Conservation (phyloP, 2,797 vertebrate species). For the Amblyraja radiata region DNA sequence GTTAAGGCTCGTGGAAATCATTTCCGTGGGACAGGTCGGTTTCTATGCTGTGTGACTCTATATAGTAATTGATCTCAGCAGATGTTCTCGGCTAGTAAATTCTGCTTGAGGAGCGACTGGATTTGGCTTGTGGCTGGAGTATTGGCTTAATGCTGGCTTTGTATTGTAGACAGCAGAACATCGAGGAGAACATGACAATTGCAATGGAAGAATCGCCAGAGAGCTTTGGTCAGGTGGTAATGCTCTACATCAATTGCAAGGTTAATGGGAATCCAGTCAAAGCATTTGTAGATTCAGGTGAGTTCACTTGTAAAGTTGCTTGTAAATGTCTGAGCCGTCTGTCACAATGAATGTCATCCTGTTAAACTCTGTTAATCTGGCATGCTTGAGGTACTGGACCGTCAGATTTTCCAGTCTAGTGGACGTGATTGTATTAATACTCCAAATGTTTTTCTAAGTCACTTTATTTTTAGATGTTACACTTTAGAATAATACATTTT, state of each 20-base stretch:
- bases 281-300: slow-evolving; percentile 98
- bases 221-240: slow-evolving; percentile 97
- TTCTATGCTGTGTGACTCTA: not conserved
- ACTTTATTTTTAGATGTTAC: too few relatives aligned
- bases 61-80: not conserved
- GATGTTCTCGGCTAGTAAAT: not conserved
- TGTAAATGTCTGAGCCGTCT: not conserved
- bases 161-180: slow-evolving; percentile 85
- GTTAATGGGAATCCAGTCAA: slow-evolving; percentile 97
- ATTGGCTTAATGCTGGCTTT: not conserved
- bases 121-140: not conserved
- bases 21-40: too few relatives aligned
- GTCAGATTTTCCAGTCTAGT: too few relatives aligned
- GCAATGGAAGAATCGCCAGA: slow-evolving; percentile 98
- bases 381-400: too few relatives aligned
- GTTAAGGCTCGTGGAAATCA: too few relatives aligned
- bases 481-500: too few relatives aligned
- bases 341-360: not conserved
- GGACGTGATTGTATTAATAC: too few relatives aligned
- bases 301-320: not conserved
- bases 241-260: slow-evolving; percentile 99
- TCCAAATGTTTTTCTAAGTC: too few relatives aligned
- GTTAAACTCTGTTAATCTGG: too few relatives aligned
- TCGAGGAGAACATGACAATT: slow-evolving; percentile 98
- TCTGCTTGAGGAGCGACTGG: not conserved